phyloP scores from a whole-genome alignment of 2,888 invertebrate species.

The Sphaerophoria taeniata region DNA sequence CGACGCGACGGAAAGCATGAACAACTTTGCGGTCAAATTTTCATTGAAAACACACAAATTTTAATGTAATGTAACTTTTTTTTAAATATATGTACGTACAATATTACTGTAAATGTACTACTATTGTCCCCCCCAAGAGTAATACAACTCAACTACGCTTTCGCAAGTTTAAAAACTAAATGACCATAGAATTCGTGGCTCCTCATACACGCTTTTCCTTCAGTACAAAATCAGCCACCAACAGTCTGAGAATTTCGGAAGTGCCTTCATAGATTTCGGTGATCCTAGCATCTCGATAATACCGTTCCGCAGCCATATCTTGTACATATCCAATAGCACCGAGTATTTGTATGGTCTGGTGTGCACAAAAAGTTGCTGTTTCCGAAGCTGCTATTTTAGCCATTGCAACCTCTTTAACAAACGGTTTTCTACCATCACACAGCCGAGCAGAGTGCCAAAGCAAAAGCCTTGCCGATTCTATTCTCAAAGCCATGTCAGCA shows the following conservation, averaged over 20 bases:
- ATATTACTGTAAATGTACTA: too few relatives aligned
- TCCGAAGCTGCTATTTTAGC: constrained; percentile 97
- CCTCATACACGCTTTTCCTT: constrained; percentile 87
- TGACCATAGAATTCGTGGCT: too few relatives aligned
- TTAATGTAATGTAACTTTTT: too few relatives aligned
- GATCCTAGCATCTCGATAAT: constrained; percentile 97
- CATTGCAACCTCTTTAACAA: constrained; percentile 98
- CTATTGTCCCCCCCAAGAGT: too few relatives aligned
- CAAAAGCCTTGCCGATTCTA: constrained; percentile 93
- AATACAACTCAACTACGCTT: too few relatives aligned
- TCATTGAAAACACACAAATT: too few relatives aligned
- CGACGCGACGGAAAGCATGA: too few relatives aligned
- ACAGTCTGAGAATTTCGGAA: constrained; percentile 96
- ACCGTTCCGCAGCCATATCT: constrained; percentile 97
- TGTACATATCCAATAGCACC: constrained; percentile 98
- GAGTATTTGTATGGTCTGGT: constrained; percentile 94
- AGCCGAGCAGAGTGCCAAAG: constrained; percentile 96
- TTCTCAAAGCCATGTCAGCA: constrained; percentile 93
- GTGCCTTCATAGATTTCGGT: constrained; percentile 99
- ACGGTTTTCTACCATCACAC: constrained; percentile 92
- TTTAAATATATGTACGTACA: too few relatives aligned
- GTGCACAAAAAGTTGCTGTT: constrained; percentile 94
- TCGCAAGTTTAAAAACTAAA: too few relatives aligned
- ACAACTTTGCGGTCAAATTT: too few relatives aligned
- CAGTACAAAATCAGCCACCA: constrained; percentile 93